phyloP scores from a whole-genome alignment of 2,113 vertebrate genomes.

The Cynoglossus semilaevis region DNA sequence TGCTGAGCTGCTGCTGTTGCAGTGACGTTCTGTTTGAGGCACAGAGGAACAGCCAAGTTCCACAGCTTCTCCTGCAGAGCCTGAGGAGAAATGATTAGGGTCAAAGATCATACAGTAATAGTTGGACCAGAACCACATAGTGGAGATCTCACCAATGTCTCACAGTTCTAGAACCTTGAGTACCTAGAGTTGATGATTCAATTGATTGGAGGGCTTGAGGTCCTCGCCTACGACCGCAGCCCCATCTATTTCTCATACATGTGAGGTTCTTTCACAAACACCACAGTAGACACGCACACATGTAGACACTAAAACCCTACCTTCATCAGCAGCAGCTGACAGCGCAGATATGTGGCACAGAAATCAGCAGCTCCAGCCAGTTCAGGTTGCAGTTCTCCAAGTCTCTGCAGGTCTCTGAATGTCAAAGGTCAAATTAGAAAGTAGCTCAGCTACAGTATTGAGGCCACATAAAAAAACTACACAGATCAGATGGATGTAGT shows the following conservation, averaged over 20 bases:
- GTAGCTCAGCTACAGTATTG: too few relatives aligned
- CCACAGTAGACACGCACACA: not conserved
- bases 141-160: too few relatives aligned
- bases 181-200: too few relatives aligned
- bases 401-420: slow-evolving; percentile 87
- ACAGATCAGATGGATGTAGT: too few relatives aligned
- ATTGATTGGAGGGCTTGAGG: too few relatives aligned
- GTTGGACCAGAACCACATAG: too few relatives aligned
- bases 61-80: slow-evolving; percentile 95
- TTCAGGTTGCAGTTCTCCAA: slow-evolving; percentile 93
- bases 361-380: slow-evolving; percentile 93
- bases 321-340: slow-evolving; percentile 94
- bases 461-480: too few relatives aligned
- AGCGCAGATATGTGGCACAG: slow-evolving; percentile 90
- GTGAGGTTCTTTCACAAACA: too few relatives aligned
- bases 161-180: too few relatives aligned
- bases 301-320: slow-evolving; percentile 55
- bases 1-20: slow-evolving; percentile 88
- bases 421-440: not conserved
- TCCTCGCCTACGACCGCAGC: too few relatives aligned
- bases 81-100: slow-evolving; percentile 57
- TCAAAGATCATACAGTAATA: not conserved
- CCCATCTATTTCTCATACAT: too few relatives aligned
- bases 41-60: slow-evolving; percentile 90
- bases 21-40: slow-evolving; percentile 89